These are phyloP conservation scores for Xestobium rufovillosum DNA, from an alignment of 2,888 invertebrate genomes.

Conservation along the genomic window DNA sequence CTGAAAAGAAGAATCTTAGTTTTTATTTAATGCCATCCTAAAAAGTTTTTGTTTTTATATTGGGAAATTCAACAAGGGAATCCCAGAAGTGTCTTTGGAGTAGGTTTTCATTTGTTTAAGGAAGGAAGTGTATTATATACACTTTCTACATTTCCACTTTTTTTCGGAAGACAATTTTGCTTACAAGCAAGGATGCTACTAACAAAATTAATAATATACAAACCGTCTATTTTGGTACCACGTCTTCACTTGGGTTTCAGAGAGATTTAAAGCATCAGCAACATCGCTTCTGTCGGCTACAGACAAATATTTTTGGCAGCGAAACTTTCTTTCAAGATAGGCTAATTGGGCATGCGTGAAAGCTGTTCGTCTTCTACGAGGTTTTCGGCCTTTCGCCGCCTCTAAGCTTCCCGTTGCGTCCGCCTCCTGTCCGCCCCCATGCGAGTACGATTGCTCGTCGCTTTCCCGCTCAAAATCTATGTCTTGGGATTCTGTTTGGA, in stretches of 20 bases:
- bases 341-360: constrained; percentile 92
- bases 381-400: constrained; percentile 59
- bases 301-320: constrained; percentile 88
- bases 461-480: constrained; percentile 10
- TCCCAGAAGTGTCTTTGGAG: too few species aligned
- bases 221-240: constrained; percentile 92
- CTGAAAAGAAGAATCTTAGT: constrained; percentile 41
- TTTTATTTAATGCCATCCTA: constrained; percentile 2
- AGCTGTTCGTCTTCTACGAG: constrained; percentile 77
- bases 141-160: too few species aligned
- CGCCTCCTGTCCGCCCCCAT: constrained; percentile 27
- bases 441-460: background rate
- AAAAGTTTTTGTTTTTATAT: too few species aligned
- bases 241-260: constrained; percentile 93
- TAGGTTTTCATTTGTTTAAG: too few species aligned
- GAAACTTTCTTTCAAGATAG: constrained; percentile 84
- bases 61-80: too few species aligned
- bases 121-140: too few species aligned
- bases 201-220: too few species aligned
- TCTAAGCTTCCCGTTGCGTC: constrained; percentile 23
- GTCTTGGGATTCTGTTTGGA: constrained; percentile 14
- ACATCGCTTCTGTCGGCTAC: constrained; percentile 91
- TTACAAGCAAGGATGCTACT: constrained; percentile 22
- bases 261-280: constrained; percentile 79
- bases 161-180: too few species aligned